Evolutionary conservation across 2,113 vertebrate genomes (phyloP), one percentile per base, ranked within the genome.

Genomic region (Python bivittatus): DNA sequence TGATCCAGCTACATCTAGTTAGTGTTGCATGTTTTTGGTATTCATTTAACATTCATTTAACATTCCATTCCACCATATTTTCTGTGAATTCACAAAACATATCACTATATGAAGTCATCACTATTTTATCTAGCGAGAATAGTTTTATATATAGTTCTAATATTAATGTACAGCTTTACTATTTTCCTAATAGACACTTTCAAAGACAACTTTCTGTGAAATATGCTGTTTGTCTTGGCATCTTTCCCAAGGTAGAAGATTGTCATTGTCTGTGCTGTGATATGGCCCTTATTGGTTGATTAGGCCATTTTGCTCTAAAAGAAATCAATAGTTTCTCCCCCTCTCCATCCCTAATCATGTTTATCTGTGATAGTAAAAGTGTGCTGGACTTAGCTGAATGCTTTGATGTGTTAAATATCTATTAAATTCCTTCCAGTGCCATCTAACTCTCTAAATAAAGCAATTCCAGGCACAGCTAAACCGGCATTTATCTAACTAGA

Each of bases 381-480:
- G 17, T 84, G 38, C 27, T 60, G 44, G 44, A 22, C 42, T 84
- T 84, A 61, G 7, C 72, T 61, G 44, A 92, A 88, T 23, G 57
- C 23, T 89, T 84, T 89, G 56, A 84, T 60, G 42, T 61, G 44
- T 44, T 88, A 58, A 88, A 84, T 84, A 60, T 84, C 91, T 92
- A 88, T 88, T 88, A 92, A 60, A 83, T 58, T 11, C 6, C 86
- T 54, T 20, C 38, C 68, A 84, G 86, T 88, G 29, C 42, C 33
- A 25, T 53, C 84, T 84, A 83, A 88, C 68, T 83, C 91, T 60
- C 54, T 52, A 88, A 56, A 84, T 92, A 92, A 92, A 92, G 57
- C 64, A 25, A 57, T 91, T 72, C 54, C 52, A 83, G 54, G 91
- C 64, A 60, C 15, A 92, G 54, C 48, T 89, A 61, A 89, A 57